These are phyloP conservation scores for Papilio protenor DNA, from an alignment of 2,888 invertebrate species.

Conservation along the genomic window DNA sequence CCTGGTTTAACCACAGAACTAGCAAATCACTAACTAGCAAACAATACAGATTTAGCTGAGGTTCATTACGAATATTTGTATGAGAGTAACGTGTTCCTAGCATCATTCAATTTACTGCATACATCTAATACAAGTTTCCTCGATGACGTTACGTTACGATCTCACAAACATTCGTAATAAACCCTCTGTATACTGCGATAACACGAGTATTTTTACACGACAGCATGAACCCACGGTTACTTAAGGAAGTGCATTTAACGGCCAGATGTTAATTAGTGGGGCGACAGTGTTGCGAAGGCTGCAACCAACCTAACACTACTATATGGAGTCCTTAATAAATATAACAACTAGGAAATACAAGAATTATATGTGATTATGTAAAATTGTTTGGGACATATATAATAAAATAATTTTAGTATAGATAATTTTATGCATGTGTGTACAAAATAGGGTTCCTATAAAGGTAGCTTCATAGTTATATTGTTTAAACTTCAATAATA, in stretches of 20 bases:
- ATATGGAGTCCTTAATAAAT: not conserved
- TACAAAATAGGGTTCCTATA: too few relatives aligned
- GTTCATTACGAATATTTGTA: not conserved
- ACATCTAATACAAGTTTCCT: too few relatives aligned
- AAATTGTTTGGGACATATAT: too few relatives aligned
- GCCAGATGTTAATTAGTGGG: not conserved
- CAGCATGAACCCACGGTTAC: not conserved
- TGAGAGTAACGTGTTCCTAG: too few relatives aligned
- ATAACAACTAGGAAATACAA: not conserved
- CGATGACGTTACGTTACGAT: too few relatives aligned
- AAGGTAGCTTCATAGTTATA: too few relatives aligned
- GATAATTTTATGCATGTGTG: too few relatives aligned
- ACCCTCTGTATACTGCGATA: not conserved
- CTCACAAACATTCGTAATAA: too few relatives aligned
- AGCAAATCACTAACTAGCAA: not conserved
- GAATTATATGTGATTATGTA: not conserved
- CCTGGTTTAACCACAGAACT: not conserved
- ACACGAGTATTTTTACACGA: not conserved
- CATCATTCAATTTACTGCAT: not conserved
- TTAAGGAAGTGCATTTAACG: constrained; percentile 1
- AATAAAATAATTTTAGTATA: not conserved
- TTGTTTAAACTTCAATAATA: too few relatives aligned
- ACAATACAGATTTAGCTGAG: constrained; percentile 16
- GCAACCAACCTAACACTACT: not conserved
- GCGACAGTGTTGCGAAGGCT: constrained; percentile 4